Evolutionary conservation across 1,140 invertebrate species (phyloP).

Genomic region (Hirudo medicinalis): DNA sequence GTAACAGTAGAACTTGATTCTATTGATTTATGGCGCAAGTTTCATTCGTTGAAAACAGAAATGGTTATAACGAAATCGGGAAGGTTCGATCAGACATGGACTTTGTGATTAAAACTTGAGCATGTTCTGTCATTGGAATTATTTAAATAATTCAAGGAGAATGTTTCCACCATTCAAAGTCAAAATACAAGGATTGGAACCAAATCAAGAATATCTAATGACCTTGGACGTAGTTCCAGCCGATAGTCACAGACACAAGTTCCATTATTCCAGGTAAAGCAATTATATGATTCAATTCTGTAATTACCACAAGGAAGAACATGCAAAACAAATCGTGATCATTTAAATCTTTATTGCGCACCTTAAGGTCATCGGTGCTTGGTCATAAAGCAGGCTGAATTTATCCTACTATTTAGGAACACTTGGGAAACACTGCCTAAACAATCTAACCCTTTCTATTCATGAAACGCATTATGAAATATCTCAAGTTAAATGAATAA

Average conservation of each 20-base stretch:
- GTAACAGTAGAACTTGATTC: constrained; percentile 17
- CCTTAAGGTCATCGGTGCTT: not conserved
- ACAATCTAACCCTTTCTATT: not conserved
- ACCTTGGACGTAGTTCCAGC: constrained; percentile 89
- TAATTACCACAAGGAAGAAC: not conserved
- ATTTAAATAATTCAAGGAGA: constrained; percentile 27
- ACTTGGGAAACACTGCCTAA: not conserved
- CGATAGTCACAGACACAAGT: constrained; percentile 89
- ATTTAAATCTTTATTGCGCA: not conserved
- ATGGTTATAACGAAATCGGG: constrained; percentile 18
- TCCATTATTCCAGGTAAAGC: constrained; percentile 89
- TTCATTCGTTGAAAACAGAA: constrained; percentile 12
- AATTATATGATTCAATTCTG: constrained; percentile 24
- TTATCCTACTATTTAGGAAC: not conserved
- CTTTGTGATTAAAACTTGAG: not conserved
- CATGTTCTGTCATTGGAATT: not conserved
- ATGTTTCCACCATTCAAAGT: constrained; percentile 39
- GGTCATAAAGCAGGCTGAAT: not conserved
- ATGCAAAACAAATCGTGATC: not conserved
- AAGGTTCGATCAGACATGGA: constrained; percentile 38
- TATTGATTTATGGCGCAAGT: constrained; percentile 2
- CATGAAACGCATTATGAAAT: not conserved
- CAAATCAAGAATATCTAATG: constrained; percentile 92
- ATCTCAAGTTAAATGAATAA: not conserved
- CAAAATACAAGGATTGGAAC: constrained; percentile 53